Percentiles rank a stretch among this genome's conserved stretches.
phyloP scores from a whole-genome alignment of 2,888 invertebrate species.

The Trileptium ribeirensis region DNA sequence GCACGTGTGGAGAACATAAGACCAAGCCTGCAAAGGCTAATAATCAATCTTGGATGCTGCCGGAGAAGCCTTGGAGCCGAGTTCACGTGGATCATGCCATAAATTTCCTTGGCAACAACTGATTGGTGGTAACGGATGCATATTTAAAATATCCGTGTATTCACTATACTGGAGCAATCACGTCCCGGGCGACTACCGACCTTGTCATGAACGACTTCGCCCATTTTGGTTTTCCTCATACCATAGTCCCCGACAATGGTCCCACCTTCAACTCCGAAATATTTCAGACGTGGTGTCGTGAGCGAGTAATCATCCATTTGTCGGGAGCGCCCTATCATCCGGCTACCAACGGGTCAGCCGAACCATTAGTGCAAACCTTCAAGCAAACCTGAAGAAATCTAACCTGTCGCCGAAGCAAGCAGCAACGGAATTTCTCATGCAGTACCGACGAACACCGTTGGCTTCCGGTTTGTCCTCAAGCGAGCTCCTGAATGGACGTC shows the following conservation, averaged over 20 bases:
- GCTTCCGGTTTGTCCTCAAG: slow-evolving; percentile 24
- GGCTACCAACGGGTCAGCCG: slow-evolving; percentile 26
- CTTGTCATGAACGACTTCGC: slow-evolving; percentile 33
- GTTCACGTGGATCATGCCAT: slow-evolving; percentile 43
- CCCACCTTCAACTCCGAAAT: slow-evolving; percentile 27
- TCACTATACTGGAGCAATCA: background rate
- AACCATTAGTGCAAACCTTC: slow-evolving; percentile 31
- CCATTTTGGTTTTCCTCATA: slow-evolving; percentile 34
- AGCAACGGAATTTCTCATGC: slow-evolving; percentile 26
- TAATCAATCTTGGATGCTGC: slow-evolving; percentile 41
- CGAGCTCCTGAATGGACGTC: slow-evolving; percentile 18
- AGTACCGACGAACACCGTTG: slow-evolving; percentile 9
- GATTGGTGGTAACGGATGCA: background rate
- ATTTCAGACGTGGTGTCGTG: background rate
- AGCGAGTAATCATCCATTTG: background rate
- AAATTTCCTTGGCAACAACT: slow-evolving; percentile 27
- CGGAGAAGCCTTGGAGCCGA: slow-evolving; percentile 40
- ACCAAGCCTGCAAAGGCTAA: slow-evolving; percentile 28
- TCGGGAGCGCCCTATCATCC: slow-evolving; percentile 39
- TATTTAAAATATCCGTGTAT: slow-evolving; percentile 12
- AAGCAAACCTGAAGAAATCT: slow-evolving; percentile 32
- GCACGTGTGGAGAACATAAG: slow-evolving; percentile 1
- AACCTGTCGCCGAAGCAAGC: slow-evolving; percentile 26
- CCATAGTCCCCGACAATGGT: slow-evolving; percentile 38
- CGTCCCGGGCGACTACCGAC: slow-evolving; percentile 30